phyloP scores from a whole-genome alignment of 2,797 vertebrate species.

The Tauraco hartlaubi region DNA sequence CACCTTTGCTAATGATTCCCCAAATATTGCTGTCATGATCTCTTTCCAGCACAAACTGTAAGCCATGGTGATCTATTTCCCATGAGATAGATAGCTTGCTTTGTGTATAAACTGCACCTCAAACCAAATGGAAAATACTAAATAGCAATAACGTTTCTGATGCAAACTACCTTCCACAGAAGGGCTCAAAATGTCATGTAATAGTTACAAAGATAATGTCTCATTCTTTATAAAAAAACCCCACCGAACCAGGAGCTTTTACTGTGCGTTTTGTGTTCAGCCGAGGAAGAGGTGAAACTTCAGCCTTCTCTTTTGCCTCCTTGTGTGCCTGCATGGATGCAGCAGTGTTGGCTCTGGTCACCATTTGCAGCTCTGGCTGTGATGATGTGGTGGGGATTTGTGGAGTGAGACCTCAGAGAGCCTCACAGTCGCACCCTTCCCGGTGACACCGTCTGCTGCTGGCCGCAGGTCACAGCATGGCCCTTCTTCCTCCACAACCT shows the following conservation, averaged over 20 bases:
- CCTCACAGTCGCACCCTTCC: accelerated
- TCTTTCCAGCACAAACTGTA: not conserved
- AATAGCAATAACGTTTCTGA: not conserved
- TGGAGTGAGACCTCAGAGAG: not conserved
- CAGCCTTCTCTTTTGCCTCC: not conserved
- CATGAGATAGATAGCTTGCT: not conserved
- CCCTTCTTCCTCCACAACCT: not conserved
- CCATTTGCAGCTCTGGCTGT: not conserved
- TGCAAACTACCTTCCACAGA: not conserved
- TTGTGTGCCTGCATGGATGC: accelerated
- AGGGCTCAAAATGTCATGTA: not conserved
- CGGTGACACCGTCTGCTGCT: not conserved
- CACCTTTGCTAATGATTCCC: slow-evolving; percentile 42
- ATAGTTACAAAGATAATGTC: not conserved
- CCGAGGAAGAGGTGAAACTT: not conserved
- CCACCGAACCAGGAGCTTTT: not conserved
- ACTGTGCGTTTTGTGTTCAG: accelerated
- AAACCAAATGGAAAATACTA: not conserved
- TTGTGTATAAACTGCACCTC: not conserved
- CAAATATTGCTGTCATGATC: slow-evolving; percentile 19
- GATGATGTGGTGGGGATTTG: not conserved
- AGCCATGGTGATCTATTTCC: not conserved
- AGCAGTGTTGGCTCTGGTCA: not conserved
- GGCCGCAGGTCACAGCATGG: accelerated
- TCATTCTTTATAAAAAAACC: not conserved